Percentiles rank a stretch among this genome's conserved stretches.
These are phyloP conservation scores for Melierax canorus DNA, from an alignment of 2,113 vertebrate genomes.

Conservation along the genomic window DNA sequence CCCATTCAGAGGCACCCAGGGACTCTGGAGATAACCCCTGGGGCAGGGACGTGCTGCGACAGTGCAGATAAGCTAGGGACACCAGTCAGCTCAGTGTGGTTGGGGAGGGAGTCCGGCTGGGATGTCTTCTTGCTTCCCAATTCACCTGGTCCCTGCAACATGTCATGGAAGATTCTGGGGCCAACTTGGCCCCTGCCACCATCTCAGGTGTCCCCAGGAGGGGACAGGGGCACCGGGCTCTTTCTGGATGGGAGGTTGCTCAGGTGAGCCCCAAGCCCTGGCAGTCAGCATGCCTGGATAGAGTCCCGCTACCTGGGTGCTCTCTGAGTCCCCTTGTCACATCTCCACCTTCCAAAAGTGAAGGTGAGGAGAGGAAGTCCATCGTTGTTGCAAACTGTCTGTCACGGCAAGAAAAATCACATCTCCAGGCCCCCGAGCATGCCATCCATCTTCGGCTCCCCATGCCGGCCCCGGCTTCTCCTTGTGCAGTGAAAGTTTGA, in stretches of 20 bases:
- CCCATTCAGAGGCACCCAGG: not conserved
- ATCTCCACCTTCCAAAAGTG: accelerated
- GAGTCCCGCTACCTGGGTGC: not conserved
- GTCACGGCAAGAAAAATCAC: not conserved
- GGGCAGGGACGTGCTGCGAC: not conserved
- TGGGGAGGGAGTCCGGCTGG: not conserved
- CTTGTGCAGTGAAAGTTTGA: not conserved
- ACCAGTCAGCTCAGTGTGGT: not conserved
- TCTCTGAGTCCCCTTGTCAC: not conserved
- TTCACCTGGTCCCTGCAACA: not conserved
- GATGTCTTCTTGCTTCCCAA: not conserved
- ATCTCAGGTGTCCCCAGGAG: not conserved
- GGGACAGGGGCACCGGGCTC: accelerated
- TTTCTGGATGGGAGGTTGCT: not conserved
- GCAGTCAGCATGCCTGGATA: not conserved
- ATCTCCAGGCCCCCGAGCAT: not conserved
- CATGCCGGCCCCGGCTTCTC: accelerated
- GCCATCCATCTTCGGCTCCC: slow-evolving; percentile 20
- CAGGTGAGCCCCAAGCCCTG: accelerated
- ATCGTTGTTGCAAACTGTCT: not conserved
- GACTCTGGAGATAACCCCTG: not conserved
- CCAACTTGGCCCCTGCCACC: not conserved
- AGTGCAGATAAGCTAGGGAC: not conserved
- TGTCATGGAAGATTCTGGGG: accelerated
- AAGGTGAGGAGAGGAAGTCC: not conserved